Evolutionary conservation across 2,888 invertebrate genomes (phyloP).

Genomic region (Platycheirus rosarum): DNA sequence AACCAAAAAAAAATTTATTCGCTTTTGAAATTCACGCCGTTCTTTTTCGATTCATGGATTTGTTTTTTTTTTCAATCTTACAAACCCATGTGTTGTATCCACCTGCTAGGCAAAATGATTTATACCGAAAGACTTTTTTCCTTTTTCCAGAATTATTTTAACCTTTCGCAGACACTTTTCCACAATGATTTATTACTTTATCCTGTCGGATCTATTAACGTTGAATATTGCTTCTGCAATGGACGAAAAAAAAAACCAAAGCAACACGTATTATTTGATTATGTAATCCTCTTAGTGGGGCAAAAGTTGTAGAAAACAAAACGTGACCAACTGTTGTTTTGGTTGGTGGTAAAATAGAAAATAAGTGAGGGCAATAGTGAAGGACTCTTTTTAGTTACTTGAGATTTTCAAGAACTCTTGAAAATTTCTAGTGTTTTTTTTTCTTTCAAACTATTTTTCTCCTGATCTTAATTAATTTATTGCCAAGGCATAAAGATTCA

Average conservation of each 20-base stretch:
- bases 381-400: background rate
- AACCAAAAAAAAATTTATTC: no score
- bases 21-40: no score
- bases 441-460: background rate
- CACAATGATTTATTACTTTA: slow-evolving; percentile 14
- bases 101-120: background rate
- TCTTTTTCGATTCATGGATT: background rate
- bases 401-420: background rate
- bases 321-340: slow-evolving; percentile 1
- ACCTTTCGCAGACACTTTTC: background rate
- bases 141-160: background rate
- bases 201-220: slow-evolving; percentile 1
- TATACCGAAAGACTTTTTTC: background rate
- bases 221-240: slow-evolving; percentile 2
- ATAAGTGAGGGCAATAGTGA: no score
- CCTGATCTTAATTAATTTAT: background rate
- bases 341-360: background rate
- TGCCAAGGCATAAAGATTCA: background rate
- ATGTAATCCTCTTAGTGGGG: background rate
- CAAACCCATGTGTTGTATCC: background rate
- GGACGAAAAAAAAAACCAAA: background rate
- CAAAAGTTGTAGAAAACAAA: background rate
- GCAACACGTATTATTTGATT: slow-evolving; percentile 5
- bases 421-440: background rate
- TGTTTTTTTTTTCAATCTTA: background rate